Base-by-base conservation (phyloP, 2,113 vertebrate species). In the Lepus americanus region DNA sequence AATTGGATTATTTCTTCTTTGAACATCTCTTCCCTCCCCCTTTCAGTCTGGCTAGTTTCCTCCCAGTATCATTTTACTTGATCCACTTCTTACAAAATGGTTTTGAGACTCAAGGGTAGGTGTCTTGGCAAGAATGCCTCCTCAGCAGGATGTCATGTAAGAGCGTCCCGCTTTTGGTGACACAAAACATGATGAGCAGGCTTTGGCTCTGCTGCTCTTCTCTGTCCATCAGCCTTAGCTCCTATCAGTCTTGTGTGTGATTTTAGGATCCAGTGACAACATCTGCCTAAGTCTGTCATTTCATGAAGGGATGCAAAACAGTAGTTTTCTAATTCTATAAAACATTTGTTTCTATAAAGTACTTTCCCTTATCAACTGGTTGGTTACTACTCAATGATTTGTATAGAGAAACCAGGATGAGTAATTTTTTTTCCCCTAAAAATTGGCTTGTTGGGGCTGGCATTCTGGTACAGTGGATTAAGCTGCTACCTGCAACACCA, bases 271-370 rank as follows among this genome's bases (percentile, higher is more conserved):
- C 49, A 84, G 6, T 31, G 3, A 33, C 9, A 11, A 78, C n/a
- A 70, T 66, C 11, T 44, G 73, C 17, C 3, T 51, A 86, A 83
- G 78, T 1, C 59, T 1, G 25, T 29, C 53, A 87, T 64, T 90
- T 85, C 84, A 80, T 10, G n/a, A 67, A 91, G 12, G 8, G 49
- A 39, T 72, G 78, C 8, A 59, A 77, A 79, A 74, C 66, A 22
- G 72, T 59, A n/a, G 69, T 44, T 89, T 53, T 85, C 73, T 81
- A 90, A 67, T 73, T 86, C 6, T 81, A 2, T 27, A n/a, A 85
- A 85, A 79, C 55, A 94, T 51, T 31, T 64, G 59, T 67, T 76
- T 66, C n/a, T 8, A 80, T 25, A 76, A 94, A 80, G 49, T 92
- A 31, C 16, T 91, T 94, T 39, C 85, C 66, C 36, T 80, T 31